phyloP scores from a whole-genome alignment of 2,797 vertebrate species.

The Taenioides sp. region DNA sequence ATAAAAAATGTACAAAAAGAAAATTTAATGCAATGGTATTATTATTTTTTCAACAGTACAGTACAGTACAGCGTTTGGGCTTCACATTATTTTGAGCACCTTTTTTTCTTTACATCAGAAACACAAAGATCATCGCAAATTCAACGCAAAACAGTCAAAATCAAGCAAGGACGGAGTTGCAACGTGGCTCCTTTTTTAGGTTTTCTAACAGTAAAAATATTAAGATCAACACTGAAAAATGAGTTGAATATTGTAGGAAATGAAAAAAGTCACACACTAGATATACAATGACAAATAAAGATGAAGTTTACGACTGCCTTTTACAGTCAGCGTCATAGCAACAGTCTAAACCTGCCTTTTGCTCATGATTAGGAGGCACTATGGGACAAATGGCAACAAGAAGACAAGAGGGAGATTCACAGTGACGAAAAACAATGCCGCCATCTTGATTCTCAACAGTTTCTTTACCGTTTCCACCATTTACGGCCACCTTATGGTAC shows the following conservation, averaged over 20 bases:
- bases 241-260: not conserved
- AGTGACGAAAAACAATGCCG: conserved; percentile 31
- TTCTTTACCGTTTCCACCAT: conserved; percentile 32
- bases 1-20: conserved; percentile 40
- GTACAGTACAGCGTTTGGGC: not conserved
- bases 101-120: conserved; percentile 44
- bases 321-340: not conserved
- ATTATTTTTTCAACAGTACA: conserved; percentile 1
- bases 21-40: not conserved
- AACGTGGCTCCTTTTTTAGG: not conserved
- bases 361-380: conserved; percentile 28
- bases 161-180: not conserved
- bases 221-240: not conserved
- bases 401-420: conserved; percentile 25
- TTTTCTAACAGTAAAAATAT: not conserved
- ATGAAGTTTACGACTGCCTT: not conserved
- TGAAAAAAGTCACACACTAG: not conserved
- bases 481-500: conserved; percentile 25
- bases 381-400: conserved; percentile 33
- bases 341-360: not conserved
- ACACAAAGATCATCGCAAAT: conserved; percentile 14
- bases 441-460: not conserved
- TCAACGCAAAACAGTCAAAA: conserved; percentile 21
- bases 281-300: not conserved
- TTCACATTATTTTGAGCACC: conserved; percentile 13